Conservation (phyloP, 35 echinoderm and acorn worm genomes). For the Hemicentrotus pulcherrimus region DNA sequence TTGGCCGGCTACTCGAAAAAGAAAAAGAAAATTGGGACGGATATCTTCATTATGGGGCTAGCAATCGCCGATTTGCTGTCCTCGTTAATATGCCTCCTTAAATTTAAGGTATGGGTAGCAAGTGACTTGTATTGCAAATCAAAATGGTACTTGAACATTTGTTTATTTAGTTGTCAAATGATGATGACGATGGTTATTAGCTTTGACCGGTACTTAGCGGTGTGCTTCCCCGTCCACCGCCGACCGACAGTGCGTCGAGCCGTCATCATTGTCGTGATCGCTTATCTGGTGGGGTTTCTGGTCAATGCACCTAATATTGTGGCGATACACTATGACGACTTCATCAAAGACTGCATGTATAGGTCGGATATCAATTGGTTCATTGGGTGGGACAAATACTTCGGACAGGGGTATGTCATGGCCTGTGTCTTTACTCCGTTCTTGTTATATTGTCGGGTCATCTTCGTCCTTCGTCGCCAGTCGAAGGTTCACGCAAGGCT, state of each 20-base stretch:
- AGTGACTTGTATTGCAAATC: slow-evolving; percentile 40
- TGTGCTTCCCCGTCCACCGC: slow-evolving; percentile 55
- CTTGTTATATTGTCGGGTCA: neutral
- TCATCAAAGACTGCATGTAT: neutral
- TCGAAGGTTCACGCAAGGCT: neutral
- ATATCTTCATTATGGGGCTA: slow-evolving; percentile 61
- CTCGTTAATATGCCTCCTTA: slow-evolving; percentile 13
- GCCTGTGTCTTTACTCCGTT: neutral
- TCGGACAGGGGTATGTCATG: neutral
- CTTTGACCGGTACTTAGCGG: slow-evolving; percentile 57
- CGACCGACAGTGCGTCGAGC: slow-evolving; percentile 46
- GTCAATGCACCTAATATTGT: neutral
- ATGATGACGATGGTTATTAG: slow-evolving; percentile 43
- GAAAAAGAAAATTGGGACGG: slow-evolving; percentile 45
- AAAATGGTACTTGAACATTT: neutral
- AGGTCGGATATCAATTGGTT: neutral
- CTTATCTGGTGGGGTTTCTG: neutral
- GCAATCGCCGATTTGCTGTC: slow-evolving; percentile 48
- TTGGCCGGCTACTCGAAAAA: slow-evolving; percentile 39
- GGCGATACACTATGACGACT: neutral
- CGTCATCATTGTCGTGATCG: slow-evolving; percentile 31
- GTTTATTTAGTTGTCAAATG: neutral
- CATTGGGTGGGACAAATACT: no score
- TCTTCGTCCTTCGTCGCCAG: neutral
- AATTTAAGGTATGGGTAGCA: neutral